Conservation (phyloP, 2,888 invertebrate species). For the Argyra leucocephala region DNA sequence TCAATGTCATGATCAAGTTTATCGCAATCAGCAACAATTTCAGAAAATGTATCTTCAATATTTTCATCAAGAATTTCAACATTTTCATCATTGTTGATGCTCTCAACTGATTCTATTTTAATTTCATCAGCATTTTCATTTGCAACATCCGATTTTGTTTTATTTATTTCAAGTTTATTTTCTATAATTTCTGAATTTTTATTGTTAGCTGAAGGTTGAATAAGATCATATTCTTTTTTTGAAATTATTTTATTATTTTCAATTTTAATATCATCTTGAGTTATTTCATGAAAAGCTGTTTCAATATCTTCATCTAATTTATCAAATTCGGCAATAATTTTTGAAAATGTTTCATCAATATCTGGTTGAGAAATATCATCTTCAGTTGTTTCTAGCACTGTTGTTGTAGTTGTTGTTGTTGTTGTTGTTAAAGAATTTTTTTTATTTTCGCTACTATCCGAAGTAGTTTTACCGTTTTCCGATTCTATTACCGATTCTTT, state of each 20-base stretch:
- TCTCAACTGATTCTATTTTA: background rate
- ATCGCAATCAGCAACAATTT: background rate
- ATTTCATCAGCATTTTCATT: background rate
- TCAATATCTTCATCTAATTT: background rate
- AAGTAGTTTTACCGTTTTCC: background rate
- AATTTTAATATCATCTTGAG: background rate
- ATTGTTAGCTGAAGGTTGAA: background rate
- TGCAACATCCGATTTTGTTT: background rate
- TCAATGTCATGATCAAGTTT: background rate
- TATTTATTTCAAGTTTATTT: background rate
- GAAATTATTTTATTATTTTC: background rate
- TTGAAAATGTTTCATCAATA: background rate
- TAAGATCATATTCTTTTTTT: background rate
- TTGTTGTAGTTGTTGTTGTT: background rate
- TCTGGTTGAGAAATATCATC: background rate
- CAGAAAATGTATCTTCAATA: background rate
- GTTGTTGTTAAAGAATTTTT: background rate
- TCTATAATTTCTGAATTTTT: background rate
- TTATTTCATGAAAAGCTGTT: background rate
- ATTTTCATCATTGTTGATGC: background rate
- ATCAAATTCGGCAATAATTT: constrained; percentile 3
- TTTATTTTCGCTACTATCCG: background rate
- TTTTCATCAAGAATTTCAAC: background rate
- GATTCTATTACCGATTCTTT: background rate
- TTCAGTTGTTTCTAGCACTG: background rate